Percentiles rank a stretch among this genome's conserved stretches.
Evolutionary conservation across 1,140 invertebrate species (phyloP).

Genomic region (Harpegnathos saltator): DNA sequence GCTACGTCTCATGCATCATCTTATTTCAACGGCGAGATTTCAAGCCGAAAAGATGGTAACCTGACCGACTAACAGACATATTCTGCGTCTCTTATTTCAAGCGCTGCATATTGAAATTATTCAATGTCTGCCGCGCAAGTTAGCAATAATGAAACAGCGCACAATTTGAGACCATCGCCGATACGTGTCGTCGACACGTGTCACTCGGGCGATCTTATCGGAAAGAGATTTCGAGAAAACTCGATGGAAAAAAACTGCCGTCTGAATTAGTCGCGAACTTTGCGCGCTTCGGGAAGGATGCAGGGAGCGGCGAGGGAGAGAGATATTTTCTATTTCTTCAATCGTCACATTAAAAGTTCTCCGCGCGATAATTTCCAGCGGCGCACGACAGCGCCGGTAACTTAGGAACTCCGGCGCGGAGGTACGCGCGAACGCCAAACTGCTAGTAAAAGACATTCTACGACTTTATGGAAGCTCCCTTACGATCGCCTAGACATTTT

Average conservation of each 20-base stretch:
- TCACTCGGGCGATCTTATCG: not conserved
- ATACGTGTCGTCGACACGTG: not conserved
- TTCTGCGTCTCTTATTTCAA: not conserved
- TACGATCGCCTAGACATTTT: conserved; percentile 35
- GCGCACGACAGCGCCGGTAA: conserved; percentile 41
- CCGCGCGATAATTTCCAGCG: conserved; percentile 1
- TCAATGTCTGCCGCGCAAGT: not conserved
- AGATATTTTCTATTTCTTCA: conserved; percentile 29
- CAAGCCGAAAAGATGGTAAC: too few relatives aligned
- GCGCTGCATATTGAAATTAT: conserved; percentile 3
- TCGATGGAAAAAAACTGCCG: too few relatives aligned
- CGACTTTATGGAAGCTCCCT: conserved; percentile 35
- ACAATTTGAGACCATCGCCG: not conserved
- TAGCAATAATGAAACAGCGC: not conserved
- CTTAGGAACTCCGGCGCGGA: conserved; percentile 37
- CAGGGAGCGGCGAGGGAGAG: not conserved
- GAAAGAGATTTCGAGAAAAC: not conserved
- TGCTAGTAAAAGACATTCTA: conserved; percentile 49
- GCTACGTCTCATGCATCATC: not conserved
- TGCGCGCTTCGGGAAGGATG: not conserved
- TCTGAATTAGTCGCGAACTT: not conserved
- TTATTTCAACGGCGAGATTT: not conserved
- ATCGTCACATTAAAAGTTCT: conserved; percentile 36
- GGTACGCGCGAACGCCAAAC: conserved; percentile 33
- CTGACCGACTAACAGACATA: not conserved